phyloP scores from a whole-genome alignment of 2,113 vertebrate genomes.

The Struthidea cinerea region DNA sequence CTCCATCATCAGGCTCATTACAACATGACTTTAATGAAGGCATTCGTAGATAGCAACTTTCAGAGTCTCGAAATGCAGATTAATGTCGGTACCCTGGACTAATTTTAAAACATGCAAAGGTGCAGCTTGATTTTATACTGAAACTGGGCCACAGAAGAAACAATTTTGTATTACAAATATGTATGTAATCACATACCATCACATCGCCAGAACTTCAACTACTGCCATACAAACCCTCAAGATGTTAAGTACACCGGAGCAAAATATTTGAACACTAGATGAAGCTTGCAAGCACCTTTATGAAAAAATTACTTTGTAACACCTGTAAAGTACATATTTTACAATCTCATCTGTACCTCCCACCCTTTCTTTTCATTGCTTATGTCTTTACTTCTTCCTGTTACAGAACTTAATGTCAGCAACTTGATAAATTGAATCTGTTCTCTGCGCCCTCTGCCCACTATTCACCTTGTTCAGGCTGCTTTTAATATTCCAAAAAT shows the following conservation, averaged over 20 bases:
- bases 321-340: not conserved
- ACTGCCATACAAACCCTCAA: not conserved
- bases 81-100: not conserved
- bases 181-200: rapidly evolving
- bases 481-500: not conserved
- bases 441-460: not conserved
- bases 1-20: not conserved
- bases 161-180: not conserved
- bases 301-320: not conserved
- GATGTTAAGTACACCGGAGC: not conserved
- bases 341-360: not conserved
- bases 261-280: not conserved
- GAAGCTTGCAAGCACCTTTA: not conserved
- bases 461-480: not conserved
- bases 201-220: not conserved
- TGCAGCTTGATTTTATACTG: not conserved
- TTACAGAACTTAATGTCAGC: not conserved
- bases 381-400: not conserved
- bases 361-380: not conserved
- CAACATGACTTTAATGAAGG: not conserved
- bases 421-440: not conserved
- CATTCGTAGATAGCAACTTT: not conserved
- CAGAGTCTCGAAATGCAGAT: not conserved
- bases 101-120: not conserved
- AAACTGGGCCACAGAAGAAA: not conserved